Conservation (phyloP, 2,888 invertebrate genomes). For the Mythimna albipuncta region DNA sequence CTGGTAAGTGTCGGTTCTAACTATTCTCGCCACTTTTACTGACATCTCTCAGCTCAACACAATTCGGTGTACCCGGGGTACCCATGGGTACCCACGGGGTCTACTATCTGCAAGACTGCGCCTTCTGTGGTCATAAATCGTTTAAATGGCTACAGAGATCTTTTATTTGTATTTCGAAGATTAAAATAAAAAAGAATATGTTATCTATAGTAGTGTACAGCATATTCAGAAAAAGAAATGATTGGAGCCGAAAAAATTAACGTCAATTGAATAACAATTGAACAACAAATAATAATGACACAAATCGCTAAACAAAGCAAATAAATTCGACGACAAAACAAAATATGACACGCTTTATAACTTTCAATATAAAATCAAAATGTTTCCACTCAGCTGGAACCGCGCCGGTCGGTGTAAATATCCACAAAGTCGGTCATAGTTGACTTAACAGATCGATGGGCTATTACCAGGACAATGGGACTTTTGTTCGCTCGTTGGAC, state of each 20-base stretch:
- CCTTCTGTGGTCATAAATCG: no score
- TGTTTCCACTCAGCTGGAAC: conserved; percentile 28
- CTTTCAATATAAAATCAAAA: conserved; percentile 47
- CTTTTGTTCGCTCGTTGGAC: conserved; percentile 59
- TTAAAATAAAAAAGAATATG: no score
- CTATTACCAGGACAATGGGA: conserved; percentile 78
- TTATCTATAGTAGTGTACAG: no score
- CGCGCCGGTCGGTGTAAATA: conserved; percentile 52
- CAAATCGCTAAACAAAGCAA: conserved; percentile 27
- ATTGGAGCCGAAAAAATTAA: neutral
- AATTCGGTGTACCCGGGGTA: no score
- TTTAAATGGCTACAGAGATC: no score
- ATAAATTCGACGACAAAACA: conserved; percentile 14
- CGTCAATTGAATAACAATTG: neutral
- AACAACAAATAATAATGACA: conserved; percentile 4
- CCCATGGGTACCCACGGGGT: no score
- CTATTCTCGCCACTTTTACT: no score
- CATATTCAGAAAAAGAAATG: no score
- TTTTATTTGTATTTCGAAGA: no score
- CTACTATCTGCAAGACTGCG: no score
- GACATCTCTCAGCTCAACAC: no score
- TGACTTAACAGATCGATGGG: conserved; percentile 79
- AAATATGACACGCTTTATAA: conserved; percentile 25
- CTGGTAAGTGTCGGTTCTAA: no score
- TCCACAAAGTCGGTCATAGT: conserved; percentile 69